Base-by-base conservation (phyloP, 92 coral and sea anemone genomes). In the Paragorgia papillata region DNA sequence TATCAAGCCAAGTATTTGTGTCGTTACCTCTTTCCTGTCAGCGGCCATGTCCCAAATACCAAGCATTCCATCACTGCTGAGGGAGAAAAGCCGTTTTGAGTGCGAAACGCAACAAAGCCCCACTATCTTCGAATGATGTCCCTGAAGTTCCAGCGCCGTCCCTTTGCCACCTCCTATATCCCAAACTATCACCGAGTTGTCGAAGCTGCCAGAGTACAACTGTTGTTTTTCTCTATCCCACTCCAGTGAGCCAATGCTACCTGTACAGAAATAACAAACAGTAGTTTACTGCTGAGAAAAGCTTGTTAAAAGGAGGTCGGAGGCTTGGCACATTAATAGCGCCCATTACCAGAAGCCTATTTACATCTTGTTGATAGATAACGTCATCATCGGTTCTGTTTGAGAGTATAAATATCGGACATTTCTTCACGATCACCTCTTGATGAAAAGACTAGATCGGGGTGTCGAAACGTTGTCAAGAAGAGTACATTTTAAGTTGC, bases 161-260 rank as follows among this genome's bases (percentile, higher is more conserved):
- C 98, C 98, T 62, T 94, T 89, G 18, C 92, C 95, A 57, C 98
- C 98, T 18, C 98, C 98, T 44, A 94, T 94, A 75, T 94, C 98
- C 98, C 98, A 94, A 1, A 88, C 90, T 7, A 94, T 94, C 41
- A 92, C 85, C 1, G 98, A 94, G 66, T 91, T 90, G 83, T 94
- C 98, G 85, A 94, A 94, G 74, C 98, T 94, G 27, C 98, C 98
- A 40, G 98, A 94, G 64, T 86, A 94, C 49, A 94, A 68, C 63
- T 88, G 80, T 73, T 85, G 86, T 48, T 87, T 83, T 35, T 94
- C 98, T 29, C 97, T 64, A 74, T 94, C 98, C 98, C 98, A 94
- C 2, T 96, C 98, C 24, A 94, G 83, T 8, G 91, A 84, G 37
- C 97, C 88, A 21, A 93, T 89, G 74, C 97, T 93, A 17, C 97